Base-by-base conservation (phyloP, 2,888 invertebrate species). In the Drosophila buzzatii region DNA sequence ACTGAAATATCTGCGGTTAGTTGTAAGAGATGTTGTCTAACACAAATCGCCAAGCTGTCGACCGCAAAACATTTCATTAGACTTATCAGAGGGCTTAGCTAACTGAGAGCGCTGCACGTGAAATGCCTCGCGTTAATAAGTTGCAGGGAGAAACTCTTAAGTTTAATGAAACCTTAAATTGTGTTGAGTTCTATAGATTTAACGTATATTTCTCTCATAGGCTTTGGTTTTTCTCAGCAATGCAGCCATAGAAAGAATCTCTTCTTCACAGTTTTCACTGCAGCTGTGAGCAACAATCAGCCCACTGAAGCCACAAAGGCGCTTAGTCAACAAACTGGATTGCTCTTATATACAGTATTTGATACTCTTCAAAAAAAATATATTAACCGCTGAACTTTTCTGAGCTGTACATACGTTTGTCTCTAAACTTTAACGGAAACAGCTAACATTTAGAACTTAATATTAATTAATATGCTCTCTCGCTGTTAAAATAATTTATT, bases 1-100 rank as follows among this genome's bases (percentile, higher is more conserved):
- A 68, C 63, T 78, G 73, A 83, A 85, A 81, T 76, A 70, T 65
- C 57, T 86, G 82, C 72, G 86, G 82, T 85, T 69, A 53, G 69
- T 58, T 56, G 49, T 44, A 18, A 49, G 58, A 70, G 53, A 49
- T 33, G 49, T 31, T 57, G 70, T 20, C 35, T 23, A 39, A 53
- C 69, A 49, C 58, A 45, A 27, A 57, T 44, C 45, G 49, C 39
- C 58, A 64, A 70, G 64, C 67, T 68, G 67, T 66, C 58, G 45
- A 71, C 77, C 82, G 33, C 81, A 76, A 73, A 59, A 56, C 55
- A 82, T 76, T 82, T 81, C 66, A 79, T 73, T 70, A 74, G 74
- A 14, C 71, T 51, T 57, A 66, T 63, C 61, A 72, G 58, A 51
- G 41, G 64, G 67, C 56, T 66, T n/a, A 33, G 44, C 60, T 10